These are phyloP conservation scores for Prochilodus magdalenae DNA, from an alignment of 2,113 vertebrate genomes.

Conservation along the genomic window DNA sequence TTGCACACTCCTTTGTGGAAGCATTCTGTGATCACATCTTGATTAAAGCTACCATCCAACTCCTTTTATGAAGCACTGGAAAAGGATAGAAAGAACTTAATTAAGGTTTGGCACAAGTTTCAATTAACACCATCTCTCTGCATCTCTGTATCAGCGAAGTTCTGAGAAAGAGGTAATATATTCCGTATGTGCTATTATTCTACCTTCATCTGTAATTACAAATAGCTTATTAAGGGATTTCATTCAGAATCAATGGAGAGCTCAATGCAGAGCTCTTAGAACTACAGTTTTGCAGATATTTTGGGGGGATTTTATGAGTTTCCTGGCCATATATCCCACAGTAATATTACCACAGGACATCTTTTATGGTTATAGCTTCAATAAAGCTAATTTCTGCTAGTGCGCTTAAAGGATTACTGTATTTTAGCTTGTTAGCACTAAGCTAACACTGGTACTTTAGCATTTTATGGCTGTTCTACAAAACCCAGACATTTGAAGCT, in stretches of 20 bases:
- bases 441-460: no score
- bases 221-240: background rate
- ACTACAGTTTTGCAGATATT: background rate
- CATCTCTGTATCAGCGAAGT: background rate
- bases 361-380: no score
- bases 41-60: conserved; percentile 11
- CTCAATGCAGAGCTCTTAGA: background rate
- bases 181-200: background rate
- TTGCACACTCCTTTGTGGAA: background rate
- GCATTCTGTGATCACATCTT: background rate
- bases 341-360: no score
- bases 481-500: no score
- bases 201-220: background rate
- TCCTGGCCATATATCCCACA: no score
- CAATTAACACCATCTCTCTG: conserved; percentile 1
- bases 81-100: conserved; percentile 12
- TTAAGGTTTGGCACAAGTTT: conserved; percentile 16
- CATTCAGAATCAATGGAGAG: background rate
- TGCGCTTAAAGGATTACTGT: no score
- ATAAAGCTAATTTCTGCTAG: no score
- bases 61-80: conserved; percentile 7
- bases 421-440: no score
- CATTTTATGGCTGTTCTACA: no score
- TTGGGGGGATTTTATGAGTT: no score
- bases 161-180: background rate